Conservation (phyloP, 1,140 invertebrate species). For the Theocolax elegans region DNA sequence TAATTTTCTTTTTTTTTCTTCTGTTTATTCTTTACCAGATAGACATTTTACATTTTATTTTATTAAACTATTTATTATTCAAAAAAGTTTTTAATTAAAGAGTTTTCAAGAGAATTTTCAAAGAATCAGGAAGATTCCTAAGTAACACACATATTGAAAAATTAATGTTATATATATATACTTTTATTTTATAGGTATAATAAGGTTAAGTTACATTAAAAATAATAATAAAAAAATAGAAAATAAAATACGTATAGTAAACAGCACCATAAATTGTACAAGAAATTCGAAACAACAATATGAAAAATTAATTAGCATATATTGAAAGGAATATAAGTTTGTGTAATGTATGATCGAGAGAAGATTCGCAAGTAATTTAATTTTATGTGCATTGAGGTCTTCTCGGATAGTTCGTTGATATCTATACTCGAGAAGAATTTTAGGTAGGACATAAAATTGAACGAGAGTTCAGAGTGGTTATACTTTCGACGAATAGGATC, state of each 20-base stretch:
- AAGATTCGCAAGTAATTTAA: slow-evolving; percentile 22
- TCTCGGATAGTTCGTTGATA: not conserved
- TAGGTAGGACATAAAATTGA: slow-evolving; percentile 20
- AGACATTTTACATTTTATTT: too few species aligned
- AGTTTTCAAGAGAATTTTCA: too few species aligned
- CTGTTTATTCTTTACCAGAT: not conserved
- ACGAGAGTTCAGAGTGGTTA: slow-evolving; percentile 18
- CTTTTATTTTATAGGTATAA: too few species aligned
- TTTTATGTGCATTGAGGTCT: slow-evolving; percentile 5
- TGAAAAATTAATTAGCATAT: not conserved
- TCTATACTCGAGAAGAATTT: slow-evolving; percentile 20
- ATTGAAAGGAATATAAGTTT: not conserved
- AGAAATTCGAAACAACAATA: not conserved
- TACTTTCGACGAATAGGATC: slow-evolving; percentile 24
- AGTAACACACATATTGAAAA: too few species aligned
- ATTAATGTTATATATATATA: too few species aligned
- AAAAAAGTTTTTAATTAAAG: too few species aligned
- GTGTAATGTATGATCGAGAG: not conserved
- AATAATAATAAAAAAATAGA: too few species aligned
- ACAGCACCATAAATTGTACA: not conserved
- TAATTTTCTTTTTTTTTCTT: not conserved
- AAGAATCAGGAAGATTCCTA: too few species aligned
- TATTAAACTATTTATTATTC: too few species aligned
- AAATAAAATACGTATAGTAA: not conserved
- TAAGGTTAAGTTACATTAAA: too few species aligned